phyloP scores from a whole-genome alignment of 2,113 vertebrate genomes.

The Nibea albiflora region DNA sequence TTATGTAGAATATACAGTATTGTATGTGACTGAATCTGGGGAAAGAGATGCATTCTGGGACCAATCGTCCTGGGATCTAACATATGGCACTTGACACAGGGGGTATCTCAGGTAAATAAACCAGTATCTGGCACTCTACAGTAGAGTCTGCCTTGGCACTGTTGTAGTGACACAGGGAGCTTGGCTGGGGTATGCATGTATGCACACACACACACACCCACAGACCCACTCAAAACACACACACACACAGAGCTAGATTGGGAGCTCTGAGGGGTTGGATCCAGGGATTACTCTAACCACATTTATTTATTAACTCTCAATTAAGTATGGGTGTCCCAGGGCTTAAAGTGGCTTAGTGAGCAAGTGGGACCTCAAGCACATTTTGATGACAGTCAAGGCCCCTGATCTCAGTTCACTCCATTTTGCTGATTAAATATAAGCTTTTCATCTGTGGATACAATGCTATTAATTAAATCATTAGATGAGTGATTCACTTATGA shows the following conservation, averaged over 20 bases:
- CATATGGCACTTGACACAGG: conserved; percentile 88
- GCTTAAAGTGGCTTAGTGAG: conserved; percentile 77
- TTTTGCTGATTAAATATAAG: conserved; percentile 86
- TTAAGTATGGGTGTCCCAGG: conserved; percentile 82
- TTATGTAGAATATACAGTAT: conserved; percentile 10
- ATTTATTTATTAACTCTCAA: conserved; percentile 87
- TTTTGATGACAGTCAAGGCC: conserved; percentile 80
- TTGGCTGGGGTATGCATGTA: conserved; percentile 57
- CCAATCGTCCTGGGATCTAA: conserved; percentile 81
- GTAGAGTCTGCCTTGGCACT: conserved; percentile 76
- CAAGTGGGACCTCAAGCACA: conserved; percentile 75
- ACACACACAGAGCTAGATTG: conserved; percentile 37
- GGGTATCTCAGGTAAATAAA: conserved; percentile 88
- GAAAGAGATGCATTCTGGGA: conserved; percentile 65
- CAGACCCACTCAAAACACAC: conserved; percentile 38
- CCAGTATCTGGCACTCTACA: conserved; percentile 83
- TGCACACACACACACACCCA: not conserved
- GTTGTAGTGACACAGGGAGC: conserved; percentile 62
- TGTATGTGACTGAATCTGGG: not conserved
- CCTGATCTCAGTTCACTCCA: conserved; percentile 81
- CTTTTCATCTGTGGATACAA: conserved; percentile 87
- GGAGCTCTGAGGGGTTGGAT: conserved; percentile 76
- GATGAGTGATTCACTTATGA: conserved; percentile 82
- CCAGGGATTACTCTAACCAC: conserved; percentile 82
- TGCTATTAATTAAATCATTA: conserved; percentile 90